These are phyloP conservation scores for Ia io DNA, from an alignment of 2,113 vertebrate species.

Conservation along the genomic window DNA sequence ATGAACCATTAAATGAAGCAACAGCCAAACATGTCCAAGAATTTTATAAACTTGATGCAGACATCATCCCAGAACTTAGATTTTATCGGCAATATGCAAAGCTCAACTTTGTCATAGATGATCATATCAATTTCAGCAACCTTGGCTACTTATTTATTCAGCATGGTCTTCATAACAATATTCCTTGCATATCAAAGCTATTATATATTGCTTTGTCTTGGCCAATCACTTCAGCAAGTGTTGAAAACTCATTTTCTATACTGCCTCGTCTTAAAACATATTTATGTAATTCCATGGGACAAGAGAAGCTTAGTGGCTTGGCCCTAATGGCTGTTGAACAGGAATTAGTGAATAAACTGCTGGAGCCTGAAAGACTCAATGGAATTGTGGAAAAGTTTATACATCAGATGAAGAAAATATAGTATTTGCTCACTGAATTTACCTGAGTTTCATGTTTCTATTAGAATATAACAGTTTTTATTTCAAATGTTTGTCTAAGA, in stretches of 20 bases:
- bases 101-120: conserved; percentile 62
- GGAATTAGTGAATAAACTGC: conserved; percentile 66
- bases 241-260: conserved; percentile 55
- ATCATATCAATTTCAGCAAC: conserved; percentile 35
- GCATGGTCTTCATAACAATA: conserved; percentile 70
- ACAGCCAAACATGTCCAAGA: conserved; percentile 69
- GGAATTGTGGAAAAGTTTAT: conserved; percentile 70
- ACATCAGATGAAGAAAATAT: conserved; percentile 51
- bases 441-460: neutral
- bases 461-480: neutral
- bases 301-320: conserved; percentile 56
- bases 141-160: conserved; percentile 69
- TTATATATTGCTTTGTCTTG: conserved; percentile 71
- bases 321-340: conserved; percentile 73
- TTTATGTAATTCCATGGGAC: conserved; percentile 53
- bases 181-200: conserved; percentile 65
- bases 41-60: conserved; percentile 68
- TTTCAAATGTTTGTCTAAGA: conserved; percentile 22
- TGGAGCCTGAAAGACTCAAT: conserved; percentile 68
- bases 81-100: conserved; percentile 75
- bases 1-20: conserved; percentile 74
- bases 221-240: conserved; percentile 57
- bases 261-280: conserved; percentile 67
- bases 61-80: conserved; percentile 72
- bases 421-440: neutral